Conservation (phyloP, 2,797 vertebrate genomes). For the Lacerta agilis region DNA sequence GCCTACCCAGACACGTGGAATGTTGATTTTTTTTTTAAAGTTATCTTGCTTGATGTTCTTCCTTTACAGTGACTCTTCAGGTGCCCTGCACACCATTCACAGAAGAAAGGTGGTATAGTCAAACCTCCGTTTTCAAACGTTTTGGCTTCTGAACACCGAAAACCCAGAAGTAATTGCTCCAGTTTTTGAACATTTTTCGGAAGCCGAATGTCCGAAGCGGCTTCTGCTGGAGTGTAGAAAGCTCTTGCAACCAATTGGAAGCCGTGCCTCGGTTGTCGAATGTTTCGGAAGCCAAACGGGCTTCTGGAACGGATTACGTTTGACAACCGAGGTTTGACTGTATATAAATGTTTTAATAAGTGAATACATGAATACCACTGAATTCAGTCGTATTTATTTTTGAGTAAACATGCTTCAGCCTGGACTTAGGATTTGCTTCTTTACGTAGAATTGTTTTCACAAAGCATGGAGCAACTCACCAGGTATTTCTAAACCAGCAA, state of each 20-base stretch:
- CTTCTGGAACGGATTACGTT: too few relatives aligned
- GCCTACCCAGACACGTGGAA: too few relatives aligned
- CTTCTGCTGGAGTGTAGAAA: too few relatives aligned
- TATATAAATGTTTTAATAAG: background rate
- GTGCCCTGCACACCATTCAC: background rate
- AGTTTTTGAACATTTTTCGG: too few relatives aligned
- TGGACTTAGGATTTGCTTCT: background rate
- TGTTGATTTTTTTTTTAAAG: background rate
- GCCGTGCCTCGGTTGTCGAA: rapidly evolving
- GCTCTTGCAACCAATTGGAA: too few relatives aligned
- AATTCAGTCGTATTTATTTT: background rate
- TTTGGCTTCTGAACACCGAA: too few relatives aligned
- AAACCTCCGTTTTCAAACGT: too few relatives aligned
- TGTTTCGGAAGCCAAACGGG: too few relatives aligned
- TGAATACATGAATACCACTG: background rate
- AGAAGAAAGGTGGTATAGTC: background rate
- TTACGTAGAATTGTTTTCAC: rapidly evolving
- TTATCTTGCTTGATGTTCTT: background rate
- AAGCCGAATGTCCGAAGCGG: too few relatives aligned
- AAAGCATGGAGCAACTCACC: conserved; percentile 78
- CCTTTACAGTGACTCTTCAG: background rate
- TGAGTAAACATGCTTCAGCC: background rate
- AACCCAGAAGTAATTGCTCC: too few relatives aligned
- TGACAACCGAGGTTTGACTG: too few relatives aligned
- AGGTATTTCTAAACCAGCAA: conserved; percentile 91